A percentile compares a stretch with the other conserved stretches of the same genome.
Evolutionary conservation across 92 coral and sea anemone species (phyloP).

Genomic region (Metridium senile): DNA sequence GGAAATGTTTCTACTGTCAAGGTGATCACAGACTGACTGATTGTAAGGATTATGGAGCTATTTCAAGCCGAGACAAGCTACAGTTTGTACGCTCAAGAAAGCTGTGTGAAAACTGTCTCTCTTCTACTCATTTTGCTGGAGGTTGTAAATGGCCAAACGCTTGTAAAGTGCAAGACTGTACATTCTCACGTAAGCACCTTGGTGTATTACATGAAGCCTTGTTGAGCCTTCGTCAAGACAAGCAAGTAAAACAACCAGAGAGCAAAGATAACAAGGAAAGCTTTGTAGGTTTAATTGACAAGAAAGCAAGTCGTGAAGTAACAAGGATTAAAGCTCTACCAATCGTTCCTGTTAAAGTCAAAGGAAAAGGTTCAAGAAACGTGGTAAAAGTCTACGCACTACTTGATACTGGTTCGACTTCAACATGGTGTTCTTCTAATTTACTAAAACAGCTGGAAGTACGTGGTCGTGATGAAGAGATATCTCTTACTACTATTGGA

Average conservation of each 20-base stretch:
- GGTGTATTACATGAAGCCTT: constrained; percentile 42
- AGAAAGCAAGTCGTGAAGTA: background rate
- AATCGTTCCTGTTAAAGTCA: too few species aligned
- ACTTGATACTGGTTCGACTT: too few species aligned
- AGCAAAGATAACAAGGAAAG: background rate
- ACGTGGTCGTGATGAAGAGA: constrained; percentile 35
- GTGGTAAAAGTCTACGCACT: constrained; percentile 41
- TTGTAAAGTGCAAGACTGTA: too few species aligned
- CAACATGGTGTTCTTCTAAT: constrained; percentile 52
- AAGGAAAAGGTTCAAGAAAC: constrained; percentile 8
- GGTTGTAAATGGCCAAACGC: too few species aligned
- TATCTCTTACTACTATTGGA: constrained; percentile 56
- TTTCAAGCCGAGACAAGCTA: too few species aligned
- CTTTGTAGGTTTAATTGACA: background rate
- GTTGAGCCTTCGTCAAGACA: background rate
- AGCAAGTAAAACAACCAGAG: background rate
- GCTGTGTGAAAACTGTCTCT: too few species aligned
- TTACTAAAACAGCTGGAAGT: constrained; percentile 39
- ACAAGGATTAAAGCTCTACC: background rate
- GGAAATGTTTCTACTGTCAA: too few species aligned
- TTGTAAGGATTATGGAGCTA: too few species aligned
- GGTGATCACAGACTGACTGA: too few species aligned
- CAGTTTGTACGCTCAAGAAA: too few species aligned
- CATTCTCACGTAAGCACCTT: constrained; percentile 47
- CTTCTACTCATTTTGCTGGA: too few species aligned